These are phyloP conservation scores for Apteryx mantelli DNA, from an alignment of 2,113 vertebrate species.

Conservation along the genomic window DNA sequence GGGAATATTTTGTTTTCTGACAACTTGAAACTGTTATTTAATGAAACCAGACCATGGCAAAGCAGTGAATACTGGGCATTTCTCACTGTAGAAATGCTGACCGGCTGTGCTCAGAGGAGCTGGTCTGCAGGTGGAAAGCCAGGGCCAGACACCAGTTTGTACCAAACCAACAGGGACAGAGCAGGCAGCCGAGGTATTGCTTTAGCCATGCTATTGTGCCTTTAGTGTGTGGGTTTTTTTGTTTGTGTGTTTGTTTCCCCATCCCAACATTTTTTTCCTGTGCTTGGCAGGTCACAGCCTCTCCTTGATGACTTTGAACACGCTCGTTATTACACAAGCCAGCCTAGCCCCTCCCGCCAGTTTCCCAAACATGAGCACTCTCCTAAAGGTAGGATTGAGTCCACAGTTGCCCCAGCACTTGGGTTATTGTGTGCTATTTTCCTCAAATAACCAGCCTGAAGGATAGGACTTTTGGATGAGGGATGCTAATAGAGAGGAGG, in stretches of 20 bases:
- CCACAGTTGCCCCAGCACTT: not conserved
- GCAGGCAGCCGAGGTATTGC: not conserved
- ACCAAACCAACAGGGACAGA: not conserved
- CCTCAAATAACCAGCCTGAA: not conserved
- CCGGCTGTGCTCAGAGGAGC: not conserved
- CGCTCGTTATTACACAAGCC: slow-evolving; percentile 53
- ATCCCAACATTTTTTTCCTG: not conserved
- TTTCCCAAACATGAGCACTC: slow-evolving; percentile 73
- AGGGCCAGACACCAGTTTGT: not conserved
- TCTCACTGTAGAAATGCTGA: not conserved
- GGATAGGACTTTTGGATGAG: not conserved
- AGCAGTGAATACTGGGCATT: not conserved
- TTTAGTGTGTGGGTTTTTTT: not conserved
- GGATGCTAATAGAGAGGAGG: not conserved
- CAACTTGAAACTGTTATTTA: not conserved
- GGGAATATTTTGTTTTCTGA: not conserved
- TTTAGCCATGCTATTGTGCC: not conserved
- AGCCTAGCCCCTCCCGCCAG: slow-evolving; percentile 69
- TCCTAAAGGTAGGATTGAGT: slow-evolving; percentile 75
- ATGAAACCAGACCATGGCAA: not conserved
- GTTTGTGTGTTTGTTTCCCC: not conserved
- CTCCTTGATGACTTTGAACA: slow-evolving; percentile 47
- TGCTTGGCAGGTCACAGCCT: slow-evolving; percentile 69
- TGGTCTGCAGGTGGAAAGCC: not conserved
- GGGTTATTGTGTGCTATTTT: not conserved